A percentile compares a stretch with the other conserved stretches of the same genome.
phyloP scores from a whole-genome alignment of 2,888 invertebrate genomes.

The Oscheius sp. region DNA sequence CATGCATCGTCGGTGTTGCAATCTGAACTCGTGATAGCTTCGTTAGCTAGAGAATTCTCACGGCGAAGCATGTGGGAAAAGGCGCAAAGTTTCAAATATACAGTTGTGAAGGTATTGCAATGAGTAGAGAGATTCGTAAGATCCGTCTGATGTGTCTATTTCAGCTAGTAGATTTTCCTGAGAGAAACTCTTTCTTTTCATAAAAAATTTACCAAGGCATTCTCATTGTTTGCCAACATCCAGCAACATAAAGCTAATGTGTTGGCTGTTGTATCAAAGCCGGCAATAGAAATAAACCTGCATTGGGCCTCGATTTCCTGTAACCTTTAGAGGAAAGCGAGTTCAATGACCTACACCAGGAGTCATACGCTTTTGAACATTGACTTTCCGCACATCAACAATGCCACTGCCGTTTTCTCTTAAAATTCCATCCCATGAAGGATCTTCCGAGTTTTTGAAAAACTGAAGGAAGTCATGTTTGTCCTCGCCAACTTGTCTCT shows the following conservation, averaged over 20 bases:
- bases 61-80: slow-evolving; percentile 62
- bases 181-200: not conserved
- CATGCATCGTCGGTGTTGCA: slow-evolving; percentile 54
- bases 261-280: slow-evolving; percentile 63
- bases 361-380: slow-evolving; percentile 16
- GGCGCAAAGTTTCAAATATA: slow-evolving; percentile 53
- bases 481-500: not conserved
- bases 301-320: slow-evolving; percentile 58
- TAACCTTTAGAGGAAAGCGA: slow-evolving; percentile 16
- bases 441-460: slow-evolving; percentile 30
- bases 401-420: slow-evolving; percentile 8
- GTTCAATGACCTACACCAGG: slow-evolving; percentile 23
- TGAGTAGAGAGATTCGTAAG: slow-evolving; percentile 32
- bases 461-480: slow-evolving; percentile 29
- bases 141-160: not conserved
- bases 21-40: slow-evolving; percentile 31
- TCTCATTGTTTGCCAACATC: slow-evolving; percentile 49
- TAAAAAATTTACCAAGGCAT: slow-evolving; percentile 30
- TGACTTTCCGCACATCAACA: slow-evolving; percentile 24
- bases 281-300: slow-evolving; percentile 60
- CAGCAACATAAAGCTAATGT: slow-evolving; percentile 50
- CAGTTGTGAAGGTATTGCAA: slow-evolving; percentile 39
- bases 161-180: slow-evolving; percentile 25
- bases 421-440: not conserved
- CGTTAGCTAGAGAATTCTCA: slow-evolving; percentile 27